Evolutionary conservation across 2,888 invertebrate species (phyloP).

Genomic region (Drosophila mimetica): DNA sequence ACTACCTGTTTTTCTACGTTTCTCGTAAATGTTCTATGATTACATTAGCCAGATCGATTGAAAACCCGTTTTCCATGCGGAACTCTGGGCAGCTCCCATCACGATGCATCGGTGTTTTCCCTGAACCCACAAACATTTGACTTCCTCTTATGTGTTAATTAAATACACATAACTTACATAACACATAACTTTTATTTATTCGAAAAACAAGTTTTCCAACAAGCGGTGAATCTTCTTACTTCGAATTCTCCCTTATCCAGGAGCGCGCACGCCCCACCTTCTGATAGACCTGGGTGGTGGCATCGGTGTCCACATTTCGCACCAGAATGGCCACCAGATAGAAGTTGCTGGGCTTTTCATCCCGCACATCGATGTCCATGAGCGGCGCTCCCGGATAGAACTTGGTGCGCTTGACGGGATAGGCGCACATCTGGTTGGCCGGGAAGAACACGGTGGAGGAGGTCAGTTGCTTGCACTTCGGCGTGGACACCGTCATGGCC

Average conservation of each 20-base stretch:
- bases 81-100: conserved; percentile 20
- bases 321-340: conserved; percentile 54
- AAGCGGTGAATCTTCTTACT: conserved; percentile 3
- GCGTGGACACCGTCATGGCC: conserved; percentile 34
- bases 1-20: conserved; percentile 6
- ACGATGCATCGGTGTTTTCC: conserved; percentile 22
- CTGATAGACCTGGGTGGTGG: conserved; percentile 42
- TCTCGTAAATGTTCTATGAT: conserved; percentile 23
- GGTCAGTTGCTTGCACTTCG: conserved; percentile 31
- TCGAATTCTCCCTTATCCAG: conserved; percentile 48
- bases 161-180: too few relatives aligned
- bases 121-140: conserved; percentile 7
- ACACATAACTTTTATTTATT: background rate
- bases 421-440: conserved; percentile 55
- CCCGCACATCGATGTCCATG: conserved; percentile 50
- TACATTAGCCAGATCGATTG: background rate
- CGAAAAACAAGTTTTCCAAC: background rate
- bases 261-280: conserved; percentile 44
- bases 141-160: conserved; percentile 10
- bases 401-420: conserved; percentile 30
- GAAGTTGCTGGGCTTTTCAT: conserved; percentile 47
- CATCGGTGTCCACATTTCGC: background rate
- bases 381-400: conserved; percentile 50
- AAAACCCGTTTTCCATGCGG: conserved; percentile 54
- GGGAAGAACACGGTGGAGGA: conserved; percentile 24